Evolutionary conservation across 1,140 invertebrate species (phyloP), one percentile per base, ranked within the genome.

Genomic region (Wasmannia auropunctata): DNA sequence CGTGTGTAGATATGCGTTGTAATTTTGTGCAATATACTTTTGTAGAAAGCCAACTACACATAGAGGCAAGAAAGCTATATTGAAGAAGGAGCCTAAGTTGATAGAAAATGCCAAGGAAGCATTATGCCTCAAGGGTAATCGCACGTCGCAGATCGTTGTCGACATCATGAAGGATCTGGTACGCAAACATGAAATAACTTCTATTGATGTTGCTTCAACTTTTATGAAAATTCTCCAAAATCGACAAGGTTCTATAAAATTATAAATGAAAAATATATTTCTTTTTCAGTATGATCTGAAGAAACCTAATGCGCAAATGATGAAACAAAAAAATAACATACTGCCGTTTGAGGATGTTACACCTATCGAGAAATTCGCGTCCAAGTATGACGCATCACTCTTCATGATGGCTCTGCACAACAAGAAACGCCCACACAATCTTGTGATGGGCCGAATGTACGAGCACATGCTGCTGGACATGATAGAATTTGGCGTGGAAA

Each of bases 391-490:
- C 94, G 96, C 98, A 25, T 97, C 98, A 1, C 93, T 99, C 37
- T 99, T 99, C 95, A 96, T 98, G 75, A 98, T 99, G 93, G 98
- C 97, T 25, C 98, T 97, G n/a, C 97, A 98, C 87, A 98, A 96
- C 72, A 99, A 99, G 95, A 99, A 99, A 94, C 96, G 98, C 28
- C 99, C 99, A 2, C 96, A 99, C 92, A 99, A 99, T 95, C 93
- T 99, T 62, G 95, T 99, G 46, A 94, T 99, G 84, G 98, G 98
- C 3, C 96, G 99, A 89, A 97, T 98, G 90, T 99, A 97, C 95
- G 98, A 99, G 95, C 96, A 98, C 91, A 97, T 97, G 65, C 94
- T 99, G 37, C 95, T 99, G 56, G 99, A 99, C 93, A 99, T 99
- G 98, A 96, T 99, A 90, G 99, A 99, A 96, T 96, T 99, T 86